Evolutionary conservation across 2,888 invertebrate genomes (phyloP).

Genomic region (Pandemis corylana): DNA sequence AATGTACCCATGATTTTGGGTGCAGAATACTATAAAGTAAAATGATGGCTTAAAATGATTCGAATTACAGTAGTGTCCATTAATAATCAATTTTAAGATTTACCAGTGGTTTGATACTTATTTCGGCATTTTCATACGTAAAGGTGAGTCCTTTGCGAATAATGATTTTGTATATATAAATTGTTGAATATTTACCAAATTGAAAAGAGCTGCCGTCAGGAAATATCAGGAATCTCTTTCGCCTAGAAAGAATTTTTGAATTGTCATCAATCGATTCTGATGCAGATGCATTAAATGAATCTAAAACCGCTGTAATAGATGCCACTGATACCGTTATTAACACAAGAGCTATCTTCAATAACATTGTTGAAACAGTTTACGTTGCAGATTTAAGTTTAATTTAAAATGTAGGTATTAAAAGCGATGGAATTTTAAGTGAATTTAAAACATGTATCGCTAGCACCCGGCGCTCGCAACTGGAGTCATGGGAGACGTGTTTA

Average conservation of each 20-base stretch:
- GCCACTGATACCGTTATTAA: conserved; percentile 1
- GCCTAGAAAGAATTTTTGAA: conserved; percentile 70
- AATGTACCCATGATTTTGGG: conserved; percentile 86
- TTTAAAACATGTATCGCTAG: not conserved
- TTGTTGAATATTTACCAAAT: conserved; percentile 69
- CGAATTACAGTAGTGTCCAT: too few relatives aligned
- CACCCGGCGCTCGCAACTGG: not conserved
- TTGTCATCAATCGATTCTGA: conserved; percentile 30
- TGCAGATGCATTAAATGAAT: conserved; percentile 16
- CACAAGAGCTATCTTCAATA: not conserved
- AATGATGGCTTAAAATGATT: too few relatives aligned
- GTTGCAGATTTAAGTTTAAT: not conserved
- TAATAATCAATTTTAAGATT: too few relatives aligned
- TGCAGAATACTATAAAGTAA: conserved; percentile 83
- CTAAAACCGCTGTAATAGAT: conserved; percentile 16
- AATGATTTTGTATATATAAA: not conserved
- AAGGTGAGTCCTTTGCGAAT: not conserved
- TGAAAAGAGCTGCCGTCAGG: conserved; percentile 86
- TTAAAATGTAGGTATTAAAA: conserved; percentile 6
- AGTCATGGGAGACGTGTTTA: conserved; percentile 41
- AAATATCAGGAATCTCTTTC: conserved; percentile 83
- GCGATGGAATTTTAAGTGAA: not conserved
- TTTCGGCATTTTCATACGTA: too few relatives aligned
- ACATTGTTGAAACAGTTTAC: not conserved
- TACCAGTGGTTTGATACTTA: too few relatives aligned